Conservation (phyloP, 2,797 vertebrate species). For the Hippocampus kuda region DNA sequence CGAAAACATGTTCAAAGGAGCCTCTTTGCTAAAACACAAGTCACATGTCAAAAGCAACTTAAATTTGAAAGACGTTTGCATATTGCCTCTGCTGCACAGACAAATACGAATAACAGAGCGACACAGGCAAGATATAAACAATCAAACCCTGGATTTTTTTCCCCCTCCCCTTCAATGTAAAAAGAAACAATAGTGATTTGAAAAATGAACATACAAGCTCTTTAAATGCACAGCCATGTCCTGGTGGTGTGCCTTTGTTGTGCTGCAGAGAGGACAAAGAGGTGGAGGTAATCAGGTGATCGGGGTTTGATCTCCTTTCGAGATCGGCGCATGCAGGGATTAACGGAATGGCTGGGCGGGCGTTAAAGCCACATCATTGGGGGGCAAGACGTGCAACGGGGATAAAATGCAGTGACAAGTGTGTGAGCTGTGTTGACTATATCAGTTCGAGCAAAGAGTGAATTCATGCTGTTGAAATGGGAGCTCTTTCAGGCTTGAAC, state of each 20-base stretch:
- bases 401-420: constrained; percentile 12
- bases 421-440: not conserved
- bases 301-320: constrained; percentile 63
- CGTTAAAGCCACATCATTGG: constrained; percentile 46
- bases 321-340: constrained; percentile 61
- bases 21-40: constrained; percentile 17
- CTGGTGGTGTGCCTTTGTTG: constrained; percentile 49
- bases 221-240: constrained; percentile 55
- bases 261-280: constrained; percentile 58
- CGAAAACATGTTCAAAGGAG: constrained; percentile 36
- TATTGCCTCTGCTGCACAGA: constrained; percentile 33
- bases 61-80: too few species aligned
- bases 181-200: constrained; percentile 38
- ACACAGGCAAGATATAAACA: constrained; percentile 23
- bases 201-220: constrained; percentile 58
- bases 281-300: constrained; percentile 62
- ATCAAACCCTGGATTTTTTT: constrained; percentile 20
- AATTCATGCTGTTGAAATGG: not conserved
- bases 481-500: constrained; percentile 10
- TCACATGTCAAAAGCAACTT: constrained; percentile 32
- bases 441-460: not conserved
- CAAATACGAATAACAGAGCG: constrained; percentile 24
- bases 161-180: constrained; percentile 32
- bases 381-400: constrained; percentile 46
- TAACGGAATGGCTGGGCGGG: constrained; percentile 51